These are phyloP conservation scores for Stictonetta naevosa DNA, from an alignment of 2,113 vertebrate species.

Conservation along the genomic window DNA sequence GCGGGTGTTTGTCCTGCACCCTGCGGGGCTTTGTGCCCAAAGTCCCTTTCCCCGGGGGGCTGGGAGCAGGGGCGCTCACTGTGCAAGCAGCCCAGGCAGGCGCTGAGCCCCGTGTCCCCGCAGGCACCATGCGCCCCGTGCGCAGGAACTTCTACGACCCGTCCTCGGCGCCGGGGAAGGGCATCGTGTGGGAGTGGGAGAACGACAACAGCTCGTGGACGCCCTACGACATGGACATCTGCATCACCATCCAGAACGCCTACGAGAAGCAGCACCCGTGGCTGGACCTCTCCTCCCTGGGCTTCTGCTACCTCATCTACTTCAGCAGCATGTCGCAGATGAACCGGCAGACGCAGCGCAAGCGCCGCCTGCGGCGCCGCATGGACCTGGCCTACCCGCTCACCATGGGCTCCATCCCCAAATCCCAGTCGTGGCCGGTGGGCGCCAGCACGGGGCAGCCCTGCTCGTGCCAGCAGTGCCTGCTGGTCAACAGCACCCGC, in stretches of 20 bases:
- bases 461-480: constrained; percentile 93
- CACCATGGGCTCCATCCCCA: constrained; percentile 95
- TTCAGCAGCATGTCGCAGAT: constrained; percentile 98
- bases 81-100: fast-evolving
- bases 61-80: background rate
- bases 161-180: constrained; percentile 93
- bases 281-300: constrained; percentile 95
- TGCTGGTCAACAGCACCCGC: constrained; percentile 94
- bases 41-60: fast-evolving
- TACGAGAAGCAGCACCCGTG: constrained; percentile 99
- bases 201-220: constrained; percentile 93
- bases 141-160: constrained; percentile 96
- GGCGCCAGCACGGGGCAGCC: constrained; percentile 90
- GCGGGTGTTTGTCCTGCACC: background rate
- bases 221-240: constrained; percentile 96
- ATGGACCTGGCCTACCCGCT: constrained; percentile 97
- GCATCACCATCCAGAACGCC: constrained; percentile 97
- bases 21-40: fast-evolving
- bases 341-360: constrained; percentile 93
- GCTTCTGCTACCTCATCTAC: constrained; percentile 96
- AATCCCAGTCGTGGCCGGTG: constrained; percentile 97
- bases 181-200: constrained; percentile 98
- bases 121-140: constrained; percentile 94
- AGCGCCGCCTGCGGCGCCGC: constrained; percentile 89
- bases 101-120: background rate